These are phyloP conservation scores for Drosophila micromelanica DNA, from an alignment of 1,140 invertebrate genomes.

Conservation along the genomic window DNA sequence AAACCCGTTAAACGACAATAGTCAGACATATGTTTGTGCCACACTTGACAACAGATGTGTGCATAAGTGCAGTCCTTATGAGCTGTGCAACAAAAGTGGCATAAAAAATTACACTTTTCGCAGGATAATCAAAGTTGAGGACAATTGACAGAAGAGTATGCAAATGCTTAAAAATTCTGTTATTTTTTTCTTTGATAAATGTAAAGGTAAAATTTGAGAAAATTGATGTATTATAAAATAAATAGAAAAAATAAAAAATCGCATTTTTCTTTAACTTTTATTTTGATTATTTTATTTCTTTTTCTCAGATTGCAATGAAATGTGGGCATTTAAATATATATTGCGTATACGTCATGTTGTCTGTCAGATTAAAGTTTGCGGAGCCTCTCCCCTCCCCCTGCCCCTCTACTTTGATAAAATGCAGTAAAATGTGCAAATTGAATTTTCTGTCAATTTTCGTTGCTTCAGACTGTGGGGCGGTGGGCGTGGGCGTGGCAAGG, in stretches of 20 bases:
- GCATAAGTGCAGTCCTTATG: neutral
- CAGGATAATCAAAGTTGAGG: neutral
- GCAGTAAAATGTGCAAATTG: constrained; percentile 78
- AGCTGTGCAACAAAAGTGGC: constrained; percentile 1
- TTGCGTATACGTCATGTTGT: constrained; percentile 54
- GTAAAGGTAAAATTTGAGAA: no score
- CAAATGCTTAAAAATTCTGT: no score
- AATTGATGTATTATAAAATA: no score
- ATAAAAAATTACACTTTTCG: constrained; percentile 1
- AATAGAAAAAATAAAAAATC: no score
- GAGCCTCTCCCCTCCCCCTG: no score
- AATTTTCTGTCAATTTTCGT: constrained; percentile 71
- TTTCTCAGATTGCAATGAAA: neutral
- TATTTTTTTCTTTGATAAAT: no score
- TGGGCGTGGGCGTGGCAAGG: constrained; percentile 27
- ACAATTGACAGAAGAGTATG: neutral
- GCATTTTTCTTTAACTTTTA: no score
- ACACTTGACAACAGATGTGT: constrained; percentile 11
- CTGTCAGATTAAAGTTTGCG: constrained; percentile 56
- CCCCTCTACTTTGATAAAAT: constrained; percentile 50
- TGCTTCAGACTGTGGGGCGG: constrained; percentile 9
- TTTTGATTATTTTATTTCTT: no score
- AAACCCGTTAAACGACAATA: neutral
- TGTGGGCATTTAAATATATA: constrained; percentile 1
- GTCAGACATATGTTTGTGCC: neutral